Conservation (phyloP, 2,888 invertebrate genomes). For the Drosophila colorata region DNA sequence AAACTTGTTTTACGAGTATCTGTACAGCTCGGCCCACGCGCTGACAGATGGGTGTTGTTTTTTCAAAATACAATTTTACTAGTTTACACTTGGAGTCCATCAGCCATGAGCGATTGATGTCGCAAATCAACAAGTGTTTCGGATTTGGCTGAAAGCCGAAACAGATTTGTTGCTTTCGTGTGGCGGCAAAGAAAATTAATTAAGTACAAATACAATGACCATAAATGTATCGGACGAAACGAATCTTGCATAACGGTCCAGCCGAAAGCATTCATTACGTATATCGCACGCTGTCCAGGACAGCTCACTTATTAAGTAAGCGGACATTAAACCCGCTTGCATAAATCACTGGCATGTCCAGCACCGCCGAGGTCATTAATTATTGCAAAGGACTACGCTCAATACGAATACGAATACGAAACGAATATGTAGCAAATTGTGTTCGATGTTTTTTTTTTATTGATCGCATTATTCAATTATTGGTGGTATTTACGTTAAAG, state of each 20-base stretch:
- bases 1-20: slow-evolving; percentile 8
- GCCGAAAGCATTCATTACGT: slow-evolving; percentile 46
- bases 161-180: not conserved
- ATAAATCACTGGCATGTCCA: slow-evolving; percentile 67
- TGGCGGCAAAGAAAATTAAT: slow-evolving; percentile 59
- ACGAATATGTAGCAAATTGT: slow-evolving; percentile 49
- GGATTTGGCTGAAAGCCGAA: slow-evolving; percentile 10
- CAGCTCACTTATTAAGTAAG: slow-evolving; percentile 59
- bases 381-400: slow-evolving; percentile 53
- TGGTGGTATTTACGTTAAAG: slow-evolving; percentile 57
- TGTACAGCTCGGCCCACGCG: slow-evolving; percentile 10
- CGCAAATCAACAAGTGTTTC: slow-evolving; percentile 66
- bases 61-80: slow-evolving; percentile 41
- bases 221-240: slow-evolving; percentile 47
- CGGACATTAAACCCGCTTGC: slow-evolving; percentile 69
- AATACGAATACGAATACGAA: slow-evolving; percentile 9
- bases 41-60: slow-evolving; percentile 53
- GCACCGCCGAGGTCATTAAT: slow-evolving; percentile 62
- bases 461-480: slow-evolving; percentile 67
- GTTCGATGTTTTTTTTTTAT: slow-evolving; percentile 38
- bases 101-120: slow-evolving; percentile 14
- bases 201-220: slow-evolving; percentile 62
- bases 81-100: slow-evolving; percentile 15
- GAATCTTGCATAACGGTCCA: slow-evolving; percentile 42
- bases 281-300: slow-evolving; percentile 48